Base-by-base conservation (phyloP, 1,140 invertebrate genomes). In the Ylistrum balloti region DNA sequence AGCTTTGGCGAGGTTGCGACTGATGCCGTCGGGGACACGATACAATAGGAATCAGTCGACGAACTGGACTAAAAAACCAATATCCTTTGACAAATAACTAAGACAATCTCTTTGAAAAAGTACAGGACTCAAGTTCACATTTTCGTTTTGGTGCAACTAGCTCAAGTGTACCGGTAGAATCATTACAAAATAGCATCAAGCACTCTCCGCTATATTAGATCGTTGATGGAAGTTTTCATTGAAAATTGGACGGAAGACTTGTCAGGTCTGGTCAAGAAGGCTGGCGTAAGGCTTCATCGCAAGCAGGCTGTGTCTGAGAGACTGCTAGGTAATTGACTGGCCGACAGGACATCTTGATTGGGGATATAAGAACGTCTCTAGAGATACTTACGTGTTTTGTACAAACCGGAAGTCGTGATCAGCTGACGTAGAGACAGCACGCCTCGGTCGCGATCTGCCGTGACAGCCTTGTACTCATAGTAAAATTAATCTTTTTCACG, bases 81-180 rank as follows among this genome's bases (percentile, higher is more conserved):
- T 74, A 74, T 74, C 56, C n/a, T 74, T 74, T 74, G 56, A 74
- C 56, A 74, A 74, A 74, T 74, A 28, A n/a, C 56, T n/a, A 74
- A 74, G 56, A 28, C 56, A 74, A 74, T 74, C 56, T 28, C 22
- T 74, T 74, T 74, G 56, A 74, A 74, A 74, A 28, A 74, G 56
- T 74, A 74, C 56, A 74, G 22, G 22, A 28, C 56, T 74, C n/a
- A n/a, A 74, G 22, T 28, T 74, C 56, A 74, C 56, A 28, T 74
- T 74, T 74, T 74, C 56, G 20, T n/a, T 74, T 74, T 74, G 56
- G 22, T 74, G 56, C 56, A 74, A 74, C 22, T n/a, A 28, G 22
- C 56, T 17, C n/a, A 20, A 74, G 56, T 74, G n/a, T 5, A n/a
- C 56, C n/a, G 15, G 56, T 74, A 74, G 0, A n/a, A 74, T 56